A percentile compares a stretch with the other conserved stretches of the same genome.
Conservation (phyloP, 2,797 vertebrate genomes). For the Myoxocephalus aenaeus region DNA sequence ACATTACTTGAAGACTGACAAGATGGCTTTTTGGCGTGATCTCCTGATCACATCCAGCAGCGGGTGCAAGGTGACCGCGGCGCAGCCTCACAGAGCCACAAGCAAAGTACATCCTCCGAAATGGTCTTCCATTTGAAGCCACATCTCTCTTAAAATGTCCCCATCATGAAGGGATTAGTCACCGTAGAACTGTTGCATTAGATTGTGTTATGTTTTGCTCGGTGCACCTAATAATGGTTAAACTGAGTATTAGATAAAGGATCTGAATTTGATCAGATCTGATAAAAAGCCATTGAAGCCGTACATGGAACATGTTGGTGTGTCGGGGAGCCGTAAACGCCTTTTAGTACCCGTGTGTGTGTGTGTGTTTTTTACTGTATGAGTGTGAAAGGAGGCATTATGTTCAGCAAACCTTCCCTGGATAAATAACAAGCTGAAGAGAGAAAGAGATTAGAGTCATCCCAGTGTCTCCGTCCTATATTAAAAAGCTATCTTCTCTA, state of each 20-base stretch:
- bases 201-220: neutral
- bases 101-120: neutral
- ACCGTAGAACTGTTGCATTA: neutral
- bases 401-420: slow-evolving; percentile 11
- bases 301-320: neutral
- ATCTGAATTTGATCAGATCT: neutral
- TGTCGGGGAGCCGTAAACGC: neutral
- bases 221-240: slow-evolving; percentile 3
- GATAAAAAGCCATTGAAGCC: neutral
- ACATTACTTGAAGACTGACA: too few species aligned
- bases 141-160: too few species aligned
- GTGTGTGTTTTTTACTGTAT: neutral
- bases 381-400: slow-evolving; percentile 21
- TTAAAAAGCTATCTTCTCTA: slow-evolving; percentile 49
- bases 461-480: slow-evolving; percentile 30
- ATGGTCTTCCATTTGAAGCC: neutral
- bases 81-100: too few species aligned
- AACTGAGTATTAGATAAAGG: neutral
- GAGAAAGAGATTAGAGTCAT: slow-evolving; percentile 39
- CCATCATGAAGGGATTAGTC: neutral
- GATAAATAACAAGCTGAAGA: slow-evolving; percentile 33
- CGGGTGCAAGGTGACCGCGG: too few species aligned
- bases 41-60: too few species aligned
- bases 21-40: too few species aligned
- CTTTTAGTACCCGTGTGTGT: slow-evolving; percentile 8